Conservation (phyloP, 2,113 vertebrate species). For the Tragelaphus imberbis region DNA sequence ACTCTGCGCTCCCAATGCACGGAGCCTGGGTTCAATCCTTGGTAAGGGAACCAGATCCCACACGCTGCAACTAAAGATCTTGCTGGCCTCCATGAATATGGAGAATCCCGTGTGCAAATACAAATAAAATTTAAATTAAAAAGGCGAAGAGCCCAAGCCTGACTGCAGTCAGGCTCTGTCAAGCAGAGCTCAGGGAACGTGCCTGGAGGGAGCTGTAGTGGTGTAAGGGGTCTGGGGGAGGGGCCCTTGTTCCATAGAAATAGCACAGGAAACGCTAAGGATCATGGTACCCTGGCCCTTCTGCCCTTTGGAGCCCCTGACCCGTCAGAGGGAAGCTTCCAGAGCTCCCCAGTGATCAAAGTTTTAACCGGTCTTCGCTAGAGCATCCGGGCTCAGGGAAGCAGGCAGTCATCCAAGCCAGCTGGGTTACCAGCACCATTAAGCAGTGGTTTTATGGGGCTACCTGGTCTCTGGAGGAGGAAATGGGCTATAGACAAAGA, state of each 20-base stretch:
- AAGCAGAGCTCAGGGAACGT: not conserved
- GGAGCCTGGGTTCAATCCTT: not conserved
- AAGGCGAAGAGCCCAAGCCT: not conserved
- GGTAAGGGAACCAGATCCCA: not conserved
- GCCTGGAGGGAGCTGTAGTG: too few species aligned
- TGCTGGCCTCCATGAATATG: not conserved
- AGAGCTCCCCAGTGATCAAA: not conserved
- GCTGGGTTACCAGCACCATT: not conserved
- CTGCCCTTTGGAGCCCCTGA: not conserved
- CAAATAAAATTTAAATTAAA: not conserved
- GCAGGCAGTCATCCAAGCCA: not conserved
- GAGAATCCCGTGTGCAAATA: not conserved
- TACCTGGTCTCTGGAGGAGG: not conserved
- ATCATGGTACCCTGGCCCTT: not conserved
- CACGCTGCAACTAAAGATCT: not conserved
- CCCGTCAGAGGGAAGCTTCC: not conserved
- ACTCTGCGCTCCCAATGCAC: not conserved
- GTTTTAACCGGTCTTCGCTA: not conserved
- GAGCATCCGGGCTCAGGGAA: not conserved
- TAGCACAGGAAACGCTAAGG: not conserved
- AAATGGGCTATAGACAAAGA: conserved; percentile 24
- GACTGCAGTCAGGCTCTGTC: not conserved
- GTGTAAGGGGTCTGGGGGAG: not conserved
- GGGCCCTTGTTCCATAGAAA: not conserved
- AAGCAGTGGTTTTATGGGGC: not conserved